Evolutionary conservation across 2,888 invertebrate species (phyloP), one percentile per base, ranked within the genome.

Genomic region (Lysandra coridon): DNA sequence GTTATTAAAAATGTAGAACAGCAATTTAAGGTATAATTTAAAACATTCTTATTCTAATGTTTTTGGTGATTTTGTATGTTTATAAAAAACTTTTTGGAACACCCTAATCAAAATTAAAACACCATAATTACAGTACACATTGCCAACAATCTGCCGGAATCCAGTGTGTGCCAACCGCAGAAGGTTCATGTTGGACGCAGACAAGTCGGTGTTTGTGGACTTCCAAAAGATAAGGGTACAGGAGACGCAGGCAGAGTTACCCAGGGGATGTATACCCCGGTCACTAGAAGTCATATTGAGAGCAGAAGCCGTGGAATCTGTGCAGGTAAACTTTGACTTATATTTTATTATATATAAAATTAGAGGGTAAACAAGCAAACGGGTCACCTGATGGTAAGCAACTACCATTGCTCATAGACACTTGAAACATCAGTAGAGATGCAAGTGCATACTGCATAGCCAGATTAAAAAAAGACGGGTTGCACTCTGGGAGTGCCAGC

Each of bases 151-250:
- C 86, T 99, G 99, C 87, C 96, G 98, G 5, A 99, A 99, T 95
- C 98, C 99, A 1, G 98, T 98, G 1, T 99, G 99, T 89, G 97
- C 96, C 79, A 99, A 99, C 90, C 96, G 99, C 17, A 95, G 97
- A 0, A 95, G 98, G 53, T 99, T 99, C 89, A 96, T 97, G 95
- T 91, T 99, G 82, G 98, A 99, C 86, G 96, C 98, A 7, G 98
- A 99, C 90, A 98, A 98, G 88, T 99, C 99, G 0, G 93, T 96
- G 37, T 99, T 99, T 92, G 97, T 99, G 1, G 99, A 99, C 92
- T 99, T 99, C 89, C 99, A 99, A 94, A 99, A 99, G 95, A 97
- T 99, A 3, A 96, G 99, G 79, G 97, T 99, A 83, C 99, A 99
- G 90, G 99, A 99, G 93, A 98, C 98, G 0, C 99, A 99, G 90